Evolutionary conservation across 2,888 invertebrate species (phyloP).

Genomic region (Julus scandinavius): DNA sequence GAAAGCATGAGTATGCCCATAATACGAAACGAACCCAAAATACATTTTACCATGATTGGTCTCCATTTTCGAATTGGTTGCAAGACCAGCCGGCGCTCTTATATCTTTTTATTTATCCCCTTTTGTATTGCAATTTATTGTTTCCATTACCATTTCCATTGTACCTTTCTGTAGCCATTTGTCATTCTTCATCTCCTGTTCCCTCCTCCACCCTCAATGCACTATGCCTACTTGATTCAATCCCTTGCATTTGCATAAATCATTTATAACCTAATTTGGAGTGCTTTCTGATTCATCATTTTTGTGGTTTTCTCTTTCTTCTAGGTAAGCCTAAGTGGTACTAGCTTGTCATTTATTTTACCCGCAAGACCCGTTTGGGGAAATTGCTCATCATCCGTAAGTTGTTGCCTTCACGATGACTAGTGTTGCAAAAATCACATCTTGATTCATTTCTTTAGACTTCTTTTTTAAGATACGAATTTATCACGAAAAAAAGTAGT

Average conservation of each 20-base stretch:
- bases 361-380: conserved; percentile 20
- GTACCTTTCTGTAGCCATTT: conserved; percentile 13
- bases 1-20: background rate
- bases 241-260: conserved; percentile 42
- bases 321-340: background rate
- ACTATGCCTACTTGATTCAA: background rate
- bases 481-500: background rate
- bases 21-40: background rate
- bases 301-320: conserved; percentile 23
- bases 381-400: background rate
- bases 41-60: conserved; percentile 24
- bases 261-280: conserved; percentile 29
- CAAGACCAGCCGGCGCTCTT: conserved; percentile 7
- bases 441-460: background rate
- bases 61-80: background rate
- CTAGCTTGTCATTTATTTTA: conserved; percentile 4
- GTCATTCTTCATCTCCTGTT: background rate
- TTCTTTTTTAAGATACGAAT: background rate
- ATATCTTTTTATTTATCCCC: background rate
- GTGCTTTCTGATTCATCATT: background rate
- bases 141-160: conserved; percentile 43
- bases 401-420: background rate
- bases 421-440: background rate
- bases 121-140: background rate
- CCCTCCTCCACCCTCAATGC: background rate